Evolutionary conservation across 53 echinoderm and acorn worm genomes (phyloP), one percentile per base, ranked within the genome.

Genomic region (Crossaster papposus): DNA sequence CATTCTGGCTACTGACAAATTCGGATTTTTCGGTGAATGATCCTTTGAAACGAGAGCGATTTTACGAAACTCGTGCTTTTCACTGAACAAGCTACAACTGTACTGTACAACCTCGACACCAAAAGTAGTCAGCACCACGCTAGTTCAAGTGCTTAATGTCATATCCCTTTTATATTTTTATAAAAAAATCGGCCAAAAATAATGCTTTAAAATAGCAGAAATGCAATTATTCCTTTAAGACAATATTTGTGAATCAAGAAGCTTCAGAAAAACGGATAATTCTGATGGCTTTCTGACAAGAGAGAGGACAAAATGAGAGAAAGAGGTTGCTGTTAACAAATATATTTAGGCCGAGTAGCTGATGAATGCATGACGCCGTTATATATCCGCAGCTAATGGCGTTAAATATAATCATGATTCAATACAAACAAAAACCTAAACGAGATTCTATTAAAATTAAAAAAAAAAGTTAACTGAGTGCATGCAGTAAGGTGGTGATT

Each of bases 1-100:
- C 88, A 86, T 93, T 68, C 76, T 93, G 70, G 44, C 44, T 9
- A 51, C 62, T 14, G 32, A 22, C 14, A 54, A 31, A 62, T 20
- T 14, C 81, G 29, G 26, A 38, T 20, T 38, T 36, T 70, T 10
- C 34, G 22, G 18, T 74, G 24, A 74, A 74, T 32, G 11, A 14
- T 35, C 22, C 10, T 10, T 5, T 15, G 75, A 33, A 74, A 4
- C 36, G 35, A 1, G 13, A 13, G 13, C 13, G 35, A 24, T 35
- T 10, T 33, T 7, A 35, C 52, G 15, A 28, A 30, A 72, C 65
- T 28, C 31, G 62, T 32, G 15, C 53, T 80, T 30, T 31, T 13
- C 30, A 9, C 13, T 17, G 14, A 58, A 58, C 9, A 30, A 29
- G 44, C 44, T 44, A 9, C 44, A 44, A 44, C 44, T 5, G n/a